Evolutionary conservation across 2,797 vertebrate species (phyloP).

Genomic region (Pangasius mekongensis): DNA sequence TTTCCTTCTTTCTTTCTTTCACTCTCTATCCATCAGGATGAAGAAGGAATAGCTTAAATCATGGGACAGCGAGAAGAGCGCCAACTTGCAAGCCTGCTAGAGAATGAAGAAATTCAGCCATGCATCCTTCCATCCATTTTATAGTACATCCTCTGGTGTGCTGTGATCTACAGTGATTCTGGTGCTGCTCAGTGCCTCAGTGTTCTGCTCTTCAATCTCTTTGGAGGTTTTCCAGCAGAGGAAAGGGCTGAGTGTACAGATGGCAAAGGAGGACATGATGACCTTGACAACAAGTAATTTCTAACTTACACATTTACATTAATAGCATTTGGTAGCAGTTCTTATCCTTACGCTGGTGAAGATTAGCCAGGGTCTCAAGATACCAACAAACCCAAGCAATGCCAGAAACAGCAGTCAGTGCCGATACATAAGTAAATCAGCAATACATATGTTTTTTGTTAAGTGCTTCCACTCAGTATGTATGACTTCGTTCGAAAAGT

Average conservation of each 20-base stretch:
- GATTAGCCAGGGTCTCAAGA: not conserved
- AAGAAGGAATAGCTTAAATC: not conserved
- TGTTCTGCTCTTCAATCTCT: not conserved
- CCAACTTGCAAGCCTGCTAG: not conserved
- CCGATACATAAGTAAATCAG: not conserved
- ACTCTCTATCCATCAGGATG: not conserved
- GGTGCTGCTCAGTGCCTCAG: not conserved
- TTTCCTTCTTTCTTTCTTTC: not conserved
- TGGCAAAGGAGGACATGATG: not conserved
- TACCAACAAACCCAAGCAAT: not conserved
- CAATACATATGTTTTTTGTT: not conserved
- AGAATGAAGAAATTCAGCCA: not conserved
- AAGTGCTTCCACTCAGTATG: not conserved
- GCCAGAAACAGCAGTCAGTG: not conserved
- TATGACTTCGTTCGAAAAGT: not conserved
- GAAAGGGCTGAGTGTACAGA: not conserved
- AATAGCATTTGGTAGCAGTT: not conserved
- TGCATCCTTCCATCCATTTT: not conserved
- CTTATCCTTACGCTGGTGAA: not conserved
- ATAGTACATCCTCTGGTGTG: not conserved
- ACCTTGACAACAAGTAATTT: constrained; percentile 15
- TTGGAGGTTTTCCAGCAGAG: constrained; percentile 7
- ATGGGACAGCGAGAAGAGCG: not conserved
- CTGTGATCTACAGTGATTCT: not conserved
- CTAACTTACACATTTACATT: not conserved